phyloP scores from a whole-genome alignment of 1,140 invertebrate genomes.

The Cataglyphis hispanica region DNA sequence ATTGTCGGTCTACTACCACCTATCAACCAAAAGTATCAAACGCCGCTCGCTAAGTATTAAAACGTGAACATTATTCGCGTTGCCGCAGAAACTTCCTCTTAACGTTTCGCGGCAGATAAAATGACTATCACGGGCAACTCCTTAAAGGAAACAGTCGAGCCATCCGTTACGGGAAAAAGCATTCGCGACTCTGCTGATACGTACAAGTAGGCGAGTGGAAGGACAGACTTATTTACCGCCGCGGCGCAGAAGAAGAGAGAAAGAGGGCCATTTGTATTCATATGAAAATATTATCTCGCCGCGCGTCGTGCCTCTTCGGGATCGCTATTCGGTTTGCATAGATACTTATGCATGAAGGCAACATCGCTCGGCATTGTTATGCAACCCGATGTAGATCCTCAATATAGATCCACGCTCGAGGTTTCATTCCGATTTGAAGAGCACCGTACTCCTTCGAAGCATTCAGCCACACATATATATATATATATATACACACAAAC shows the following conservation, averaged over 20 bases:
- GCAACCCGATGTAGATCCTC: conserved; percentile 78
- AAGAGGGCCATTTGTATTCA: conserved; percentile 78
- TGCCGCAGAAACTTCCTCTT: conserved; percentile 69
- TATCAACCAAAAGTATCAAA: conserved; percentile 11
- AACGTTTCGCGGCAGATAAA: conserved; percentile 62
- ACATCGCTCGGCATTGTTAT: conserved; percentile 79
- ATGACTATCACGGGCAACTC: conserved; percentile 66
- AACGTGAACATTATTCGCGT: conserved; percentile 68
- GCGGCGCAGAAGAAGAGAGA: conserved; percentile 23
- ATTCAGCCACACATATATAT: conserved; percentile 47
- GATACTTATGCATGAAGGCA: conserved; percentile 81
- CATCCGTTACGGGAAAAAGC: conserved; percentile 74
- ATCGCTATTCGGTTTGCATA: conserved; percentile 81
- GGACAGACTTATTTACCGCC: conserved; percentile 43
- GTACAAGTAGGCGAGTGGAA: conserved; percentile 46
- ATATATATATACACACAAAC: conserved; percentile 48
- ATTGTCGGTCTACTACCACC: background rate
- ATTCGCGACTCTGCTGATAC: conserved; percentile 72
- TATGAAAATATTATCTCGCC: conserved; percentile 80
- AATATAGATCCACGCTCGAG: conserved; percentile 75
- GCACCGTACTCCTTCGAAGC: conserved; percentile 71
- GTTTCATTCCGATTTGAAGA: conserved; percentile 77
- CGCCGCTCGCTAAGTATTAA: conserved; percentile 62
- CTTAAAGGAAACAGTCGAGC: conserved; percentile 71
- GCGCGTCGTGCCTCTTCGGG: conserved; percentile 78